Evolutionary conservation across 2,797 vertebrate genomes (phyloP).

Genomic region (Pagetopsis macropterus): DNA sequence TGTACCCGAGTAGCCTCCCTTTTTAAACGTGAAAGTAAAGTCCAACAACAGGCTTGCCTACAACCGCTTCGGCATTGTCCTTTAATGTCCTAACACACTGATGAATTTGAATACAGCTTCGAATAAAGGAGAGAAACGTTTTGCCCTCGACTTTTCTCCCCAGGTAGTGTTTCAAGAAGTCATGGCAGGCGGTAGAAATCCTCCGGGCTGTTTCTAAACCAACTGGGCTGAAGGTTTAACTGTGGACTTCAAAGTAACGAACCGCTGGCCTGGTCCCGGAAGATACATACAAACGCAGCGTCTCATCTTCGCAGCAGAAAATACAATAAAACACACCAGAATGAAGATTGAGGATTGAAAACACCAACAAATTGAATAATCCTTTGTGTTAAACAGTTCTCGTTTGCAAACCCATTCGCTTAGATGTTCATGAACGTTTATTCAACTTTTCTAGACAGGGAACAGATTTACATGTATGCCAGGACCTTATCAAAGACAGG

Average conservation of each 20-base stretch:
- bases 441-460: constrained; percentile 43
- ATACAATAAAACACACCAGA: not conserved
- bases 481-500: constrained; percentile 96
- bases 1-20: constrained; percentile 64
- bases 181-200: constrained; percentile 79
- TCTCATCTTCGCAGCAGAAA: constrained; percentile 15
- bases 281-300: constrained; percentile 82
- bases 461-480: constrained; percentile 82
- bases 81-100: constrained; percentile 50
- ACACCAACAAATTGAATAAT: fast-evolving
- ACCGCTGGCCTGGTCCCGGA: constrained; percentile 88
- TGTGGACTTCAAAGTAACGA: constrained; percentile 90
- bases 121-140: constrained; percentile 38
- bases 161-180: constrained; percentile 81
- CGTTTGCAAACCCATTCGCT: fast-evolving
- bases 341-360: fast-evolving
- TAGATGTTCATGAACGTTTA: not conserved
- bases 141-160: constrained; percentile 56
- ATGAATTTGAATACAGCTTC: constrained; percentile 41
- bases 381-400: fast-evolving
- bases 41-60: constrained; percentile 52
- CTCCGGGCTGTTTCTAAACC: constrained; percentile 87
- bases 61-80: constrained; percentile 45
- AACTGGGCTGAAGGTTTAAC: constrained; percentile 89
- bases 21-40: constrained; percentile 62